Conservation (phyloP, 2,888 invertebrate species). For the Drosophila greeni region DNA sequence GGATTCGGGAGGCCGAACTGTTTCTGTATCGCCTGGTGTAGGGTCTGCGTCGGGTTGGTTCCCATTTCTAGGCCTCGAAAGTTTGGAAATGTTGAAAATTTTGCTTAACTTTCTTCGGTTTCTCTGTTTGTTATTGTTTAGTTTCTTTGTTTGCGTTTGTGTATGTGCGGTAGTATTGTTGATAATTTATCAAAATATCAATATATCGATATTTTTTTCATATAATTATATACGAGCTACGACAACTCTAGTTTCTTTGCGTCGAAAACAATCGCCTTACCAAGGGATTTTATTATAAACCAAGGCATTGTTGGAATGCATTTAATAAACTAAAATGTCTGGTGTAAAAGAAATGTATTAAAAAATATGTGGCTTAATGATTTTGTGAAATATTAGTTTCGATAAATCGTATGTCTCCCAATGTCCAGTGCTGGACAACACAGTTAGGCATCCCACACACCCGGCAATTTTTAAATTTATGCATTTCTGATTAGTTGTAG, state of each 20-base stretch:
- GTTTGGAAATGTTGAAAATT: neutral
- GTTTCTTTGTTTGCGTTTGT: slow-evolving; percentile 7
- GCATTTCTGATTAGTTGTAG: neutral
- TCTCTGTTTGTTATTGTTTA: slow-evolving; percentile 29
- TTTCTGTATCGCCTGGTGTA: slow-evolving; percentile 23
- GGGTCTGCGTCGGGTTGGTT: slow-evolving; percentile 36
- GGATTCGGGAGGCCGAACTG: slow-evolving; percentile 33
- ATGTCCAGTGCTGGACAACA: too few species aligned
- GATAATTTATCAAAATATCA: too few species aligned
- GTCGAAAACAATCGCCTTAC: neutral
- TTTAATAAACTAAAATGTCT: too few species aligned
- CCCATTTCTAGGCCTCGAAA: slow-evolving; percentile 29
- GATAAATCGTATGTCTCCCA: neutral
- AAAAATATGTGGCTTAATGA: too few species aligned
- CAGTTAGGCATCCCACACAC: too few species aligned
- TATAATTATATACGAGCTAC: too few species aligned
- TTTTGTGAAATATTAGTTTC: neutral
- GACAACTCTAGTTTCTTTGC: too few species aligned
- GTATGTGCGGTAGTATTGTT: too few species aligned
- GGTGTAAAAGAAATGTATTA: too few species aligned
- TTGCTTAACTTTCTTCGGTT: slow-evolving; percentile 6
- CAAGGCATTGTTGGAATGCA: neutral
- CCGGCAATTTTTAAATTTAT: neutral
- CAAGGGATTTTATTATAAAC: neutral
- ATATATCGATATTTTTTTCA: too few species aligned